Evolutionary conservation across 1,140 invertebrate genomes (phyloP).

Genomic region (Megathymus violae): DNA sequence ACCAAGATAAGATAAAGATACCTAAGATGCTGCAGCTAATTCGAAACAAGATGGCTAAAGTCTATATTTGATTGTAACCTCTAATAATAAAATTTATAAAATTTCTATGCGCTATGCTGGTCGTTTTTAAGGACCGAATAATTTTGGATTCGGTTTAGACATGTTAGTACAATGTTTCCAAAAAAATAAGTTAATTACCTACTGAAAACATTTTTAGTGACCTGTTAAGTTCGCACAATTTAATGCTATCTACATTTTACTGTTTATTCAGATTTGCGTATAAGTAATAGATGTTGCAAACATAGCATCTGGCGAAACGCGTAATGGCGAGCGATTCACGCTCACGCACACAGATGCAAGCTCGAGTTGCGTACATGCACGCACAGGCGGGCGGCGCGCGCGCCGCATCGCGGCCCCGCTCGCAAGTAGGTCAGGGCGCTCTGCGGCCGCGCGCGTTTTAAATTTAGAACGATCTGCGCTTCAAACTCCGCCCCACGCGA

Average conservation of each 20-base stretch:
- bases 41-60: no score
- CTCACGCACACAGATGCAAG: conserved; percentile 65
- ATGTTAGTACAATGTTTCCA: no score
- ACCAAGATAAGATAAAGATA: no score
- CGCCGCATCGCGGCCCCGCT: conserved; percentile 81
- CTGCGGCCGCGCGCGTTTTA: conserved; percentile 80
- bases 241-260: conserved; percentile 4
- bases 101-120: no score
- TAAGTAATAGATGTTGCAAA: conserved; percentile 75
- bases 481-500: conserved; percentile 74
- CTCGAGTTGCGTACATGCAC: conserved; percentile 64
- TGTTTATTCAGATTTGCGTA: conserved; percentile 53
- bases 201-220: not conserved
- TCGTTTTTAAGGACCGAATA: no score
- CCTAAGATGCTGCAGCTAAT: no score
- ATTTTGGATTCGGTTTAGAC: no score
- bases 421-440: conserved; percentile 81
- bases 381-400: conserved; percentile 69
- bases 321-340: conserved; percentile 71
- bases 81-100: no score
- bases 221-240: conserved; percentile 3
- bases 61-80: no score
- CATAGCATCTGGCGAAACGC: conserved; percentile 79
- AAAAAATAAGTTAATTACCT: not conserved
- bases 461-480: conserved; percentile 82